phyloP scores from a whole-genome alignment of 2,113 vertebrate species.

The Chaetodon trifascialis region DNA sequence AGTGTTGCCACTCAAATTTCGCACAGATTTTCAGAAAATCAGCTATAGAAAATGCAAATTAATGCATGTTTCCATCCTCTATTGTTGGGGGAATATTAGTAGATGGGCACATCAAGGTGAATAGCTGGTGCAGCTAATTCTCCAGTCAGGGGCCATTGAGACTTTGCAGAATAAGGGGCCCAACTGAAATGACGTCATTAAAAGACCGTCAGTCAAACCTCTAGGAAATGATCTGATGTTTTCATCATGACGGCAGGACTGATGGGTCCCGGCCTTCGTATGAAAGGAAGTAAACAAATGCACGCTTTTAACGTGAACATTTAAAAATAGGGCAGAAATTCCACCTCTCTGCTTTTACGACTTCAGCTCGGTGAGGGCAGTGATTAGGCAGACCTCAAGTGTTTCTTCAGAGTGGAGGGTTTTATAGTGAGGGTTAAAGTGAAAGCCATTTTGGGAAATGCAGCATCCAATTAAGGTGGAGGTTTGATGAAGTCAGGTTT shows the following conservation, averaged over 20 bases:
- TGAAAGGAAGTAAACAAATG: not conserved
- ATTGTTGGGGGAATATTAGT: not conserved
- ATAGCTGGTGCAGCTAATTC: too few relatives aligned
- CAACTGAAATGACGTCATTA: too few relatives aligned
- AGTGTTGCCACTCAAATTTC: too few relatives aligned
- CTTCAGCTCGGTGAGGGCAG: conserved; percentile 24
- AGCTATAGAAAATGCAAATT: too few relatives aligned
- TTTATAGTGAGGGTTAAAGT: conserved; percentile 46
- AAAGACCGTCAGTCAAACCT: too few relatives aligned
- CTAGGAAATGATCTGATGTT: too few relatives aligned
- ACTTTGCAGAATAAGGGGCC: too few relatives aligned
- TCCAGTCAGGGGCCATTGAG: too few relatives aligned
- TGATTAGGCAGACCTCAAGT: conserved; percentile 47
- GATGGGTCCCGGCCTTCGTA: not conserved
- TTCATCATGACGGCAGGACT: too few relatives aligned
- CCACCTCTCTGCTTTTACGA: conserved; percentile 13
- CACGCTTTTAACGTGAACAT: not conserved
- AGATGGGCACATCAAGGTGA: too few relatives aligned
- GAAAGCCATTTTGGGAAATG: conserved; percentile 21
- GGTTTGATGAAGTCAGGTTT: conserved; percentile 56
- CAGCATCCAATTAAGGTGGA: conserved; percentile 58
- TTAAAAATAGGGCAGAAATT: conserved; percentile 19
- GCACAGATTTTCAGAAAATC: not conserved
- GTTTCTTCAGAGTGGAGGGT: conserved; percentile 28
- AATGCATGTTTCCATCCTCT: not conserved